Evolutionary conservation across 1,140 invertebrate species (phyloP), one percentile per base, ranked within the genome.

Genomic region (Cardiocondyla obscurior): DNA sequence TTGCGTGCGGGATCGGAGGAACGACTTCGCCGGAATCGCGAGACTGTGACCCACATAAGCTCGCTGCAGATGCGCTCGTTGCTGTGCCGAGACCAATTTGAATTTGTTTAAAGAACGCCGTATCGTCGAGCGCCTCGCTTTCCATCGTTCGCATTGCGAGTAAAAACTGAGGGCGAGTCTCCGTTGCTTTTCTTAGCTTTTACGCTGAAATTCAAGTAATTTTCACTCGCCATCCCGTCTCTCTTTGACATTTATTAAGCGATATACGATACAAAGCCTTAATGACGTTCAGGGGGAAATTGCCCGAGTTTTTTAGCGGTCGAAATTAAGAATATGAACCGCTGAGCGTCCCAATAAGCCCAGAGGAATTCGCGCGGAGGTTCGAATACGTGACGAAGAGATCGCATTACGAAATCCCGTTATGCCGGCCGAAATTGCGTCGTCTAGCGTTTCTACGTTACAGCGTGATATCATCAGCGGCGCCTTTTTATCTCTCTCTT

Each of bases 81-180:
- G 33, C 58, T 39, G 39, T 44, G 28, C 25, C 69, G 64, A 69
- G 65, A 44, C 76, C 85, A 86, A 90, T 91, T 91, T 85, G 82
- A 90, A 91, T 91, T 84, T 84, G 67, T 88, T 91, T 88, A 89
- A 90, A 89, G 77, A 65, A 74, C 69, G 85, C 69, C 42, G 77
- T 88, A 88, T 89, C 82, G 89, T 90, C 81, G 86, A n/a, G 28
- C 62, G 30, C 49, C 19, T 53, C 57, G 33, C 79, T 74, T 83
- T 57, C 39, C 49, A 51, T 73, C 42, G 81, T 39, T 82, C 60
- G 58, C 49, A 73, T 51, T 36, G 28, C 30, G n/a, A 28, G 25
- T 33, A n/a, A 62, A 7, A 67, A 53, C 46, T 46, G 74, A 53
- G n/a, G n/a, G 14, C 22, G 46, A 69, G 46, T 12, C 62, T 79